A percentile compares a stretch with the other conserved stretches of the same genome.
phyloP scores from a whole-genome alignment of 1,140 invertebrate species.

The Drosophila truncata region DNA sequence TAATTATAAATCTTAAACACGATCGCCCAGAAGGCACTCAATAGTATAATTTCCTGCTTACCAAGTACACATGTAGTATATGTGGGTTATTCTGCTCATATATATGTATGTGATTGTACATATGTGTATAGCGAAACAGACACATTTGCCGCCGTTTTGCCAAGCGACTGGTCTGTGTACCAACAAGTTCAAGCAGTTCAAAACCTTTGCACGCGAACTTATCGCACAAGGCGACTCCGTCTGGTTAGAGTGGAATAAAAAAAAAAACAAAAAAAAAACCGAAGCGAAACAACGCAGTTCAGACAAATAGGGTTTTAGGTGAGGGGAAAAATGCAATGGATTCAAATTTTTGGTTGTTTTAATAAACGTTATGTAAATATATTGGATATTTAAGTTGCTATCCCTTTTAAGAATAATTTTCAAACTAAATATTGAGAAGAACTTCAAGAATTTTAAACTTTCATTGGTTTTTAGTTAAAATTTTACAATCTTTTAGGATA shows the following conservation, averaged over 20 bases:
- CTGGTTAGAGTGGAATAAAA: conserved; percentile 57
- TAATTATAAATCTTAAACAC: conserved; percentile 63
- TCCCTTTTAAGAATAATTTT: no score
- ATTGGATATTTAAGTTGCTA: background rate
- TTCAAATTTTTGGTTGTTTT: background rate
- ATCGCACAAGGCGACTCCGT: conserved; percentile 56
- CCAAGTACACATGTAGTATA: conserved; percentile 15
- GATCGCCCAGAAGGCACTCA: conserved; percentile 50
- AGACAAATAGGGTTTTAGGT: background rate
- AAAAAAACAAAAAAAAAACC: conserved; percentile 18
- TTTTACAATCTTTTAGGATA: background rate
- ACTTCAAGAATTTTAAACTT: background rate
- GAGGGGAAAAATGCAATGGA: background rate
- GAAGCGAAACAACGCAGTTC: conserved; percentile 20
- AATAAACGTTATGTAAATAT: background rate
- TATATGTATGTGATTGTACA: conserved; percentile 28
- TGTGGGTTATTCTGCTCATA: conserved; percentile 18
- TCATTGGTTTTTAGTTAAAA: background rate
- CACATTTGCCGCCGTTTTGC: conserved; percentile 33
- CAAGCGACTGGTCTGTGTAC: conserved; percentile 31
- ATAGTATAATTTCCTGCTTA: conserved; percentile 58
- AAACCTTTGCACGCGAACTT: conserved; percentile 79
- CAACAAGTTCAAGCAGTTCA: conserved; percentile 77
- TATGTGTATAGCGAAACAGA: conserved; percentile 18
- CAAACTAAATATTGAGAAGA: background rate